phyloP scores from a whole-genome alignment of 2,888 invertebrate genomes.

The Dryobotodes eremita region DNA sequence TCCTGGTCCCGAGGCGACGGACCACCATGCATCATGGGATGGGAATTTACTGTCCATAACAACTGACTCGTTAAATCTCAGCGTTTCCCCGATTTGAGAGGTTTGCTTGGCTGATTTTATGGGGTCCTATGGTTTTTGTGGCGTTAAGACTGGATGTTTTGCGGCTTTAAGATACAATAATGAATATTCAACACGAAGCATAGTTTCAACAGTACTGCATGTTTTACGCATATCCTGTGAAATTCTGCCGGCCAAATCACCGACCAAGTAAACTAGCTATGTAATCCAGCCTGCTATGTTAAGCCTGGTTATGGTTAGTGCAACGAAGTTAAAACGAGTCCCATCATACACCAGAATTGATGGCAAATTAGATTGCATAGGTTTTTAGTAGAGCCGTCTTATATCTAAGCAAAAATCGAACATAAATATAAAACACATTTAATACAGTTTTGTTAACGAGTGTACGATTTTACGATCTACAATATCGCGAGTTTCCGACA shows the following conservation, averaged over 20 bases:
- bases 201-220: neutral
- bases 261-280: neutral
- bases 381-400: too few species aligned
- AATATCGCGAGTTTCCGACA: too few species aligned
- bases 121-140: constrained; percentile 39
- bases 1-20: constrained; percentile 43
- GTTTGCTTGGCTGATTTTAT: constrained; percentile 38
- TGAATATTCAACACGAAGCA: neutral
- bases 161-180: neutral
- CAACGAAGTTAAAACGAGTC: neutral
- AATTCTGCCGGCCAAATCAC: neutral
- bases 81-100: constrained; percentile 44
- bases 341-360: too few species aligned
- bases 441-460: too few species aligned
- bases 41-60: constrained; percentile 65
- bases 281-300: neutral
- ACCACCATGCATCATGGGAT: constrained; percentile 65
- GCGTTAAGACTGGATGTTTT: constrained; percentile 10
- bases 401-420: too few species aligned
- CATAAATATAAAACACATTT: too few species aligned
- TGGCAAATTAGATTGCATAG: too few species aligned
- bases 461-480: too few species aligned
- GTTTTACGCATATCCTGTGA: neutral
- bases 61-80: constrained; percentile 64
- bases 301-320: too few species aligned